phyloP scores from a whole-genome alignment of 1,140 invertebrate genomes.

The Drosophila sulfurigaster region DNA sequence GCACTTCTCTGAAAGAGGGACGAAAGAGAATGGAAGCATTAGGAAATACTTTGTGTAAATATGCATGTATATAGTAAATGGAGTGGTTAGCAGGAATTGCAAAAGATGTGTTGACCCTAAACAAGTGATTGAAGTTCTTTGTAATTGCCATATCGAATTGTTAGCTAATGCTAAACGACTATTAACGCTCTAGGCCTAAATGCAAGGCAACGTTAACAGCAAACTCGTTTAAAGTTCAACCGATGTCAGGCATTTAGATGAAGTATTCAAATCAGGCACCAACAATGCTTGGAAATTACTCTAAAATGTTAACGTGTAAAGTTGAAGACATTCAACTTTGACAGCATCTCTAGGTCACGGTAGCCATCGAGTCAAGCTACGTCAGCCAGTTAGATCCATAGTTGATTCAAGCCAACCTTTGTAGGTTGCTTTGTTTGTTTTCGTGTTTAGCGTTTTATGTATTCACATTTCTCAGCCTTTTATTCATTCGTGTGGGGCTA shows the following conservation, averaged over 20 bases:
- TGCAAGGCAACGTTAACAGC: conserved; percentile 33
- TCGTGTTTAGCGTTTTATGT: not conserved
- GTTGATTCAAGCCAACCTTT: not conserved
- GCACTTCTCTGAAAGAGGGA: conserved; percentile 75
- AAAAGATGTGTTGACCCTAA: conserved; percentile 37
- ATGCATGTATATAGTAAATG: not conserved
- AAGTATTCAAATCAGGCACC: conserved; percentile 41
- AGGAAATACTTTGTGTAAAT: not conserved
- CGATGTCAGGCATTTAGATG: conserved; percentile 47
- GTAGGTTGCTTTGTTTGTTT: not conserved
- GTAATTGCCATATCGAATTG: conserved; percentile 71
- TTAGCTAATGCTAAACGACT: conserved; percentile 62
- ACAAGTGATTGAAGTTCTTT: conserved; percentile 54
- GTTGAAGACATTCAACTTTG: conserved; percentile 77
- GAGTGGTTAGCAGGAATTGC: conserved; percentile 28
- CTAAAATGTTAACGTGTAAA: conserved; percentile 58
- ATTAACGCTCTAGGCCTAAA: conserved; percentile 68
- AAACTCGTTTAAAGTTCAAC: conserved; percentile 70
- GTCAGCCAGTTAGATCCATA: not conserved
- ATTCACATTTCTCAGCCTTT: conserved; percentile 35
- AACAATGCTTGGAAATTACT: conserved; percentile 50
- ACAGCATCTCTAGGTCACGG: conserved; percentile 77
- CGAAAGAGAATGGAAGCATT: conserved; percentile 12
- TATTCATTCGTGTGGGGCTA: conserved; percentile 25
- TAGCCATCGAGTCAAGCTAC: conserved; percentile 9